These are phyloP conservation scores for Scaptomyza flava DNA, from an alignment of 2,888 invertebrate genomes.

Conservation along the genomic window DNA sequence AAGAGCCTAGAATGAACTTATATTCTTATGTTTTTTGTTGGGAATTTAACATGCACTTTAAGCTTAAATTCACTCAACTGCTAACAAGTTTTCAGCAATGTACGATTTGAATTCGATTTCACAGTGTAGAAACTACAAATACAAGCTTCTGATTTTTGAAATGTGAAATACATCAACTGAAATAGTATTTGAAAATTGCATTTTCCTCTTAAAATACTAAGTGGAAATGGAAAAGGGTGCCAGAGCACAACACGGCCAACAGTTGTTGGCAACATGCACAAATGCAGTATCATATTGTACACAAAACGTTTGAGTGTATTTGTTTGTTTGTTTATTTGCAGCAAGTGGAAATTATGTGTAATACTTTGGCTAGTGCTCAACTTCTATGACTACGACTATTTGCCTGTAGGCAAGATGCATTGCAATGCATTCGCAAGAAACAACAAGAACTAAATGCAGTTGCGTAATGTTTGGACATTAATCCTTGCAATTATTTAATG, in stretches of 20 bases:
- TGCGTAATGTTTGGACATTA: constrained; percentile 72
- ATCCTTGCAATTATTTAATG: constrained; percentile 77
- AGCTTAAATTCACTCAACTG: neutral
- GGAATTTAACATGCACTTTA: neutral
- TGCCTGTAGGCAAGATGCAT: constrained; percentile 64
- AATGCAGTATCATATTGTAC: constrained; percentile 66
- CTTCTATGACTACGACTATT: constrained; percentile 49
- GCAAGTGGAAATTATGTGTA: constrained; percentile 71
- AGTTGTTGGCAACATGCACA: constrained; percentile 65
- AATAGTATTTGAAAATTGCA: constrained; percentile 66
- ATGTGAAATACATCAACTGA: constrained; percentile 4
- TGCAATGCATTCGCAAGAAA: constrained; percentile 43
- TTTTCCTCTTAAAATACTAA: constrained; percentile 37
- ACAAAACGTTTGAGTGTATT: constrained; percentile 34
- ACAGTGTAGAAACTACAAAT: neutral
- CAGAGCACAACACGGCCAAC: neutral
- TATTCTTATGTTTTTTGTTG: too few relatives aligned
- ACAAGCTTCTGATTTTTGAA: neutral
- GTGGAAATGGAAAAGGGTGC: neutral
- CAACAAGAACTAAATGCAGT: constrained; percentile 36
- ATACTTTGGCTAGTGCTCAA: constrained; percentile 59
- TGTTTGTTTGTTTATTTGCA: constrained; percentile 41
- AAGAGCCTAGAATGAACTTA: too few relatives aligned
- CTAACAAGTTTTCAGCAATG: neutral
- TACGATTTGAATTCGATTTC: neutral